These are phyloP conservation scores for Brienomyrus longianalis DNA, from an alignment of 2,113 vertebrate genomes.

Conservation along the genomic window DNA sequence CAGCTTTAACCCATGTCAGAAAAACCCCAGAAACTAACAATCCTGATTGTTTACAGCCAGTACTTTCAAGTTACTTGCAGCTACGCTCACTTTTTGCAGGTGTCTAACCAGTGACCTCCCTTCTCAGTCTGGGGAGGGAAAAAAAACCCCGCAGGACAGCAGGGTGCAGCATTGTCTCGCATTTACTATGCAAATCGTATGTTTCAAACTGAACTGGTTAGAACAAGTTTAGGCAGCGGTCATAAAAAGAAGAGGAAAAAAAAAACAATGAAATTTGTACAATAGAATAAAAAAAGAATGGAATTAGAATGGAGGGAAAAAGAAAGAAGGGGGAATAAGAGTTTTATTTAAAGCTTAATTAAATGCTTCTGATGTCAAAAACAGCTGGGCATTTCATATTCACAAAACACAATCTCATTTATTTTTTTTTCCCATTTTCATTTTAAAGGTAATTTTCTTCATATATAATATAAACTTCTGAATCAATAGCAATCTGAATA, in stretches of 20 bases:
- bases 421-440: neutral
- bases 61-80: neutral
- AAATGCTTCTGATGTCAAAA: conserved; percentile 32
- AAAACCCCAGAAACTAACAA: neutral
- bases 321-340: neutral
- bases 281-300: conserved; percentile 34
- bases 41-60: neutral
- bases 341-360: conserved; percentile 32
- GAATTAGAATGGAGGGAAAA: neutral
- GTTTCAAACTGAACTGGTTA: conserved; percentile 55
- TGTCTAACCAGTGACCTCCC: neutral
- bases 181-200: conserved; percentile 63
- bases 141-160: neutral
- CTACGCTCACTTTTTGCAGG: neutral
- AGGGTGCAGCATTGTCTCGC: conserved; percentile 33
- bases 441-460: conserved; percentile 38
- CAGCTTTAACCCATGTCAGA: neutral
- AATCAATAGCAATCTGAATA: conserved; percentile 53
- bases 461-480: conserved; percentile 71
- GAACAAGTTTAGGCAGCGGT: conserved; percentile 50
- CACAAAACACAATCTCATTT: conserved; percentile 37
- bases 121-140: neutral
- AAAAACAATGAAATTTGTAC: conserved; percentile 41
- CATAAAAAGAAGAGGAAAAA: conserved; percentile 39
- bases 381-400: conserved; percentile 24